Evolutionary conservation across 2,888 invertebrate genomes (phyloP).

Genomic region (Drosophila quasianomalipes): DNA sequence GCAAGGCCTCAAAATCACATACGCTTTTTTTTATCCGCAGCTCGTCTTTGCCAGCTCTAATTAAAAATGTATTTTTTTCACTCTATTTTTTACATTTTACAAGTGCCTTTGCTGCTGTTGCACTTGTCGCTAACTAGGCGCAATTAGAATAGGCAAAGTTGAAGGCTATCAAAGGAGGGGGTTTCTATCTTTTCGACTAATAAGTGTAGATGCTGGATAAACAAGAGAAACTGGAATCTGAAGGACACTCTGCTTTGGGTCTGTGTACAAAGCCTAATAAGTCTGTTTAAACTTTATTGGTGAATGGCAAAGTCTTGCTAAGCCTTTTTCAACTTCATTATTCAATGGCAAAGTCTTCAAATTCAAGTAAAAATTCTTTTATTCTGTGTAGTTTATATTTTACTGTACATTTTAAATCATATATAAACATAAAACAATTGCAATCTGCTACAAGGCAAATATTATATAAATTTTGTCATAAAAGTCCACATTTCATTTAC

Average conservation of each 20-base stretch:
- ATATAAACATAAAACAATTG: neutral
- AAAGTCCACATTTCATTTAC: neutral
- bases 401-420: neutral
- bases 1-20: constrained; percentile 60
- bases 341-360: neutral
- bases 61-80: constrained; percentile 59
- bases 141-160: constrained; percentile 64
- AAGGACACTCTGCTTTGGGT: neutral
- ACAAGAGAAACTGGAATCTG: neutral
- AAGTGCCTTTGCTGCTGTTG: constrained; percentile 11
- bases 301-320: neutral
- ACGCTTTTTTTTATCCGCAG: neutral
- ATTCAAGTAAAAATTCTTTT: neutral
- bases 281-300: neutral
- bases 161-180: constrained; percentile 1
- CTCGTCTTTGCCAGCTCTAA: constrained; percentile 49
- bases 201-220: neutral
- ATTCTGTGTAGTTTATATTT: neutral
- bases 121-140: constrained; percentile 25
- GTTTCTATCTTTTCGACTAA: neutral
- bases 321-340: neutral
- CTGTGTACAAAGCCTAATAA: neutral
- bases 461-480: neutral
- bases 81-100: constrained; percentile 20
- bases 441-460: neutral